Percentiles rank a stretch among this genome's conserved stretches.
Evolutionary conservation across 2,888 invertebrate species (phyloP).

Genomic region (Heliconius ethilla): DNA sequence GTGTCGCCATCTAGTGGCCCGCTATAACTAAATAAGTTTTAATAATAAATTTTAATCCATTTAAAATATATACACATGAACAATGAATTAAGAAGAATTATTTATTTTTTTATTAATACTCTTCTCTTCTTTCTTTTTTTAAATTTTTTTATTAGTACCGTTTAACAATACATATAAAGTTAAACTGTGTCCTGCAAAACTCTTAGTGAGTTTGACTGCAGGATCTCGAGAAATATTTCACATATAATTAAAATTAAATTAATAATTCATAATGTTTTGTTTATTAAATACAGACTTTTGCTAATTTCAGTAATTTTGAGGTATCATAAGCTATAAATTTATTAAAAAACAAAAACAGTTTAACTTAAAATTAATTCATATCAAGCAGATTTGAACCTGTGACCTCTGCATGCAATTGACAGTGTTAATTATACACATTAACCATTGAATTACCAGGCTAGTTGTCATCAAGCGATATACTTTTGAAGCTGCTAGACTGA

Average conservation of each 20-base stretch:
- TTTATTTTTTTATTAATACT: too few relatives aligned
- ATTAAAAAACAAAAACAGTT: background rate
- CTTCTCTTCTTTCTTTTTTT: too few relatives aligned
- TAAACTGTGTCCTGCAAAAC: too few relatives aligned
- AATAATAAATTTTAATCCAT: background rate
- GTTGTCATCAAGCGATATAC: background rate
- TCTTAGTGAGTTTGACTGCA: too few relatives aligned
- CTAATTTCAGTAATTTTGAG: background rate
- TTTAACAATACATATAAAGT: too few relatives aligned
- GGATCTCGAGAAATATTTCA: too few relatives aligned
- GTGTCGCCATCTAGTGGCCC: conserved; percentile 3
- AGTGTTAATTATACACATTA: background rate
- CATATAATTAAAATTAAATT: too few relatives aligned
- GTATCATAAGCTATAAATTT: background rate
- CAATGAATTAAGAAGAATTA: too few relatives aligned
- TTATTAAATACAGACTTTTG: background rate
- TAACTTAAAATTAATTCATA: background rate
- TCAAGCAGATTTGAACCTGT: background rate
- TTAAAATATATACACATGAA: background rate
- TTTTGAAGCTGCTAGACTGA: too few relatives aligned
- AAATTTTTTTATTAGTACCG: too few relatives aligned
- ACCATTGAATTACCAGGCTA: background rate
- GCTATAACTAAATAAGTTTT: background rate
- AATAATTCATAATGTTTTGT: background rate
- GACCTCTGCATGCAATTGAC: background rate